Evolutionary conservation across 1,140 invertebrate species (phyloP).

Genomic region (Cotesia chilonis): DNA sequence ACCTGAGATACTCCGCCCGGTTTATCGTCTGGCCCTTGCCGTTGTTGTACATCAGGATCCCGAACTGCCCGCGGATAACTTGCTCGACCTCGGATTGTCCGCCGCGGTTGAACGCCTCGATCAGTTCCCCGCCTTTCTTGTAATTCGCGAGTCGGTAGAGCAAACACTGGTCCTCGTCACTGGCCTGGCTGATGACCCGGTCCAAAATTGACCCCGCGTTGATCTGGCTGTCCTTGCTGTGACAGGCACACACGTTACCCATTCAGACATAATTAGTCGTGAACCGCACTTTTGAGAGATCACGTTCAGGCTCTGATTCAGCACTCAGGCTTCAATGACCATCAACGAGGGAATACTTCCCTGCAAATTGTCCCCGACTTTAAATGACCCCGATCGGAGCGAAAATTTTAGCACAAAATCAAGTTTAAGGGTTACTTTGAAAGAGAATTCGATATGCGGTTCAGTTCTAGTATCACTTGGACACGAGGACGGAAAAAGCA

Average conservation of each 20-base stretch:
- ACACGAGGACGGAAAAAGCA: not conserved
- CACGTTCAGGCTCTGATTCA: not conserved
- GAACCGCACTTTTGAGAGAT: not conserved
- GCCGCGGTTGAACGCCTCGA: constrained; percentile 85
- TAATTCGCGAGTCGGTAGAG: constrained; percentile 89
- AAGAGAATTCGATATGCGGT: too few species aligned
- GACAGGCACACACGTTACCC: constrained; percentile 61
- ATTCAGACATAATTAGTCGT: constrained; percentile 56
- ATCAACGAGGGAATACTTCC: too few species aligned
- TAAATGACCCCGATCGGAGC: too few species aligned
- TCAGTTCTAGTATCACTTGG: not conserved
- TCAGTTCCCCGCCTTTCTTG: constrained; percentile 86
- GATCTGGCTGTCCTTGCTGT: constrained; percentile 57
- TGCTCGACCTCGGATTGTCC: constrained; percentile 84
- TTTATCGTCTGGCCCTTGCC: constrained; percentile 89
- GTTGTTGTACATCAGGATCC: constrained; percentile 87
- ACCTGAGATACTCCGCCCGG: constrained; percentile 88
- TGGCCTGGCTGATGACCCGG: constrained; percentile 85
- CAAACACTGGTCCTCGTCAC: constrained; percentile 84
- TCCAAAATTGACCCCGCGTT: constrained; percentile 82
- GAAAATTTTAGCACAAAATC: too few species aligned
- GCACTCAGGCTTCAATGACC: not conserved
- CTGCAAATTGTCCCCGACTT: too few species aligned
- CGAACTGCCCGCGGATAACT: constrained; percentile 87
- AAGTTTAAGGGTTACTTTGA: not conserved